Conservation (phyloP, 2,797 vertebrate species). For the Hemibagrus guttatus region DNA sequence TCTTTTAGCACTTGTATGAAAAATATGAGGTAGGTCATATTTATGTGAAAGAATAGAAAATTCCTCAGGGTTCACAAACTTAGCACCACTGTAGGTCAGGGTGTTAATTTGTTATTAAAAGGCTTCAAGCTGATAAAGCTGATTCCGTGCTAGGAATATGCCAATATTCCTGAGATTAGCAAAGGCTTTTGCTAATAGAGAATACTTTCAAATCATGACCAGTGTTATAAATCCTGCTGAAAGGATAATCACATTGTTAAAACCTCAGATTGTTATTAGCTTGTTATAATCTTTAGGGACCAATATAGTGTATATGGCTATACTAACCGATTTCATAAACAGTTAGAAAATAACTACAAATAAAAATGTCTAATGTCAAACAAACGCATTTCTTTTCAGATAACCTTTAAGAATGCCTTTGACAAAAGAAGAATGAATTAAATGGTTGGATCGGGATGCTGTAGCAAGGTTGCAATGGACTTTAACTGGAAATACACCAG, state of each 20-base stretch:
- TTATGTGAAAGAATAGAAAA: no score
- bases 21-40: no score
- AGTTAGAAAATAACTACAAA: background rate
- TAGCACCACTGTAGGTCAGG: background rate
- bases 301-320: background rate
- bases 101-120: background rate
- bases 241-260: background rate
- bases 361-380: background rate
- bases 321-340: background rate
- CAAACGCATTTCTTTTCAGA: no score
- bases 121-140: background rate
- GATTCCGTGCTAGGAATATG: background rate
- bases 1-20: no score
- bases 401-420: no score
- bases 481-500: no score
- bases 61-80: no score
- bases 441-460: no score
- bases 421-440: no score
- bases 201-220: background rate
- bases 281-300: background rate
- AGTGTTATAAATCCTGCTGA: background rate
- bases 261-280: conserved; percentile 5
- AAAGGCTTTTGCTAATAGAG: background rate
- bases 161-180: background rate
- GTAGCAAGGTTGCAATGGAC: no score